phyloP scores from a whole-genome alignment of 2,113 vertebrate genomes.

The Brevimyrus niger region DNA sequence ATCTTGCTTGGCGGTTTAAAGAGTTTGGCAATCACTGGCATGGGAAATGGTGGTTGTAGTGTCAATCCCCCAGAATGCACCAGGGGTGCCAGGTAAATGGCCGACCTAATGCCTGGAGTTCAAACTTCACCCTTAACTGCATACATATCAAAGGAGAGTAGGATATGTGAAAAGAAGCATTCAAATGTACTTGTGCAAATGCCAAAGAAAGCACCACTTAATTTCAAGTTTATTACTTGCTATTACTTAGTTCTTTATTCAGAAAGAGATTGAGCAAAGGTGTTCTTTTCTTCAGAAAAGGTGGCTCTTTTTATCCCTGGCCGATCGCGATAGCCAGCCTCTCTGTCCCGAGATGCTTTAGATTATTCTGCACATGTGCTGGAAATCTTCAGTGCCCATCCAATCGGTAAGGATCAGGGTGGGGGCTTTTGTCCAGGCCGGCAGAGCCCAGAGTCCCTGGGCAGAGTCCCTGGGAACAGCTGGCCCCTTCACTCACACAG shows the following conservation, averaged over 20 bases:
- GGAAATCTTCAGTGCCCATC: background rate
- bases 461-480: no score
- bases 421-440: background rate
- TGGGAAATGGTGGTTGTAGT: background rate
- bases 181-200: background rate
- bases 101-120: background rate
- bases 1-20: background rate
- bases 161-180: background rate
- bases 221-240: no score
- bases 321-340: background rate
- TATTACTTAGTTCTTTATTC: no score
- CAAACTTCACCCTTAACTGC: background rate
- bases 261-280: background rate
- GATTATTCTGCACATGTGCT: background rate
- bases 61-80: background rate
- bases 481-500: conserved; percentile 4
- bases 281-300: background rate
- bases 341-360: background rate
- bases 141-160: background rate
- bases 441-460: background rate
- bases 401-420: background rate
- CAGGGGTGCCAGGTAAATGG: background rate
- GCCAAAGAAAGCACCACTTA: background rate
- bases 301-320: background rate
- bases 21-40: background rate